These are phyloP conservation scores for Carassius gibelio DNA, from an alignment of 2,113 vertebrate species.

Conservation along the genomic window DNA sequence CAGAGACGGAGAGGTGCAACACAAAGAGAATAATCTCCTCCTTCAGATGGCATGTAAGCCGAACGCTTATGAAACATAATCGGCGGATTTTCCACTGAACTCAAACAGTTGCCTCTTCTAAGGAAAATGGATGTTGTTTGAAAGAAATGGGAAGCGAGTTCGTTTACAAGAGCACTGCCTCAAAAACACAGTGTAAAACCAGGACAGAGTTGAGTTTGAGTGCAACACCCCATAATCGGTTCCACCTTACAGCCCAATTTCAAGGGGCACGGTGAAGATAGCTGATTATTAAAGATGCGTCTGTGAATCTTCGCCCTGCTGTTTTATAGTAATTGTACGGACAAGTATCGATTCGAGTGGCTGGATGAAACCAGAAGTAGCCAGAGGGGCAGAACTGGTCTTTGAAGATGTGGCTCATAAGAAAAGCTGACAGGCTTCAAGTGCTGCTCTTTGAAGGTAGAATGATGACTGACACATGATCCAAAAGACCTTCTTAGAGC, in stretches of 20 bases:
- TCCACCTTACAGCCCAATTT: conserved; percentile 27
- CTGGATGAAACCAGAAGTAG: conserved; percentile 8
- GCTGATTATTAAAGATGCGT: conserved; percentile 33
- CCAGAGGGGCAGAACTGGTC: conserved; percentile 5
- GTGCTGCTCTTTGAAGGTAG: conserved; percentile 37
- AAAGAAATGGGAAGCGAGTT: neutral
- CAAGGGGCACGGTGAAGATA: neutral
- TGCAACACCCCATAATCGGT: neutral
- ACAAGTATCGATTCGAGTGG: conserved; percentile 37
- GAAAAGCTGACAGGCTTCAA: conserved; percentile 33
- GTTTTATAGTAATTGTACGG: conserved; percentile 28
- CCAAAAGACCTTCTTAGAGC: conserved; percentile 12
- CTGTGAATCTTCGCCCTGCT: conserved; percentile 28
- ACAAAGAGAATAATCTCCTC: conserved; percentile 62
- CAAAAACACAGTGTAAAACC: neutral
- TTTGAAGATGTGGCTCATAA: conserved; percentile 45
- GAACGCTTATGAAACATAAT: conserved; percentile 61
- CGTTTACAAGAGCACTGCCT: neutral
- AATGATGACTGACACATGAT: conserved; percentile 27
- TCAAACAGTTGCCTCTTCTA: conserved; percentile 49
- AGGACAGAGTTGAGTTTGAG: neutral
- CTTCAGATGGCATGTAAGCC: conserved; percentile 66
- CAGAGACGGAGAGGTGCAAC: conserved; percentile 52
- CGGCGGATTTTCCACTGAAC: conserved; percentile 58
- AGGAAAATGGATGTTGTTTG: neutral